Evolutionary conservation across 2,797 vertebrate species (phyloP).

Genomic region (Darevskia nairensis): DNA sequence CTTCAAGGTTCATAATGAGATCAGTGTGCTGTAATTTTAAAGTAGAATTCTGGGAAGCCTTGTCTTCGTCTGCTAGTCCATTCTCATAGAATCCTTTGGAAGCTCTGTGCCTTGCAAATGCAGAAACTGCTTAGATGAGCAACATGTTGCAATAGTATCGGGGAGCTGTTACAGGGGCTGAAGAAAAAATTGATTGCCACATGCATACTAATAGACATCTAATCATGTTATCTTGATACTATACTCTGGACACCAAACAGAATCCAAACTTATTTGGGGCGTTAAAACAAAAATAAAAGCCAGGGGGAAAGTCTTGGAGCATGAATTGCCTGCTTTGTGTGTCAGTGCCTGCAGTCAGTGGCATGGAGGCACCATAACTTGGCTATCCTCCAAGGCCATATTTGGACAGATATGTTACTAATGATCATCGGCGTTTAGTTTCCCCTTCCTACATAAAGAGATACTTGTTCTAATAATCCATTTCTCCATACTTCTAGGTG

Average conservation of each 20-base stretch:
- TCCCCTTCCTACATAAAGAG: not conserved
- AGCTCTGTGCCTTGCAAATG: not conserved
- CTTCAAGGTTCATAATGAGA: not conserved
- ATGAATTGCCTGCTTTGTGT: not conserved
- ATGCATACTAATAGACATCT: not conserved
- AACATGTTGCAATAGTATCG: not conserved
- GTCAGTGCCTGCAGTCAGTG: not conserved
- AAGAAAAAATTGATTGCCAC: not conserved
- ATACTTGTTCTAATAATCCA: not conserved
- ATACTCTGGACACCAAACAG: not conserved
- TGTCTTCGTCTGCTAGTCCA: not conserved
- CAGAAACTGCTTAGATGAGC: not conserved
- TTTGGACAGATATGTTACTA: not conserved
- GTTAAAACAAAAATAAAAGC: not conserved
- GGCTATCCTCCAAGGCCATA: not conserved
- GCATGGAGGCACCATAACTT: constrained; percentile 1
- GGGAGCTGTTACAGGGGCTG: not conserved
- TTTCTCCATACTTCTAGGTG: constrained; percentile 80
- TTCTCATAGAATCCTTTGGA: not conserved
- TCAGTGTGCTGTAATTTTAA: not conserved
- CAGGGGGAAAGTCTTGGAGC: not conserved
- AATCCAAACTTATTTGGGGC: not conserved
- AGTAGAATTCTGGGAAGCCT: not conserved
- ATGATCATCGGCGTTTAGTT: not conserved
- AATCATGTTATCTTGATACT: not conserved